Percentiles rank a stretch among this genome's conserved stretches.
Evolutionary conservation across 2,888 invertebrate genomes (phyloP).

Genomic region (Synergus gifuensis): DNA sequence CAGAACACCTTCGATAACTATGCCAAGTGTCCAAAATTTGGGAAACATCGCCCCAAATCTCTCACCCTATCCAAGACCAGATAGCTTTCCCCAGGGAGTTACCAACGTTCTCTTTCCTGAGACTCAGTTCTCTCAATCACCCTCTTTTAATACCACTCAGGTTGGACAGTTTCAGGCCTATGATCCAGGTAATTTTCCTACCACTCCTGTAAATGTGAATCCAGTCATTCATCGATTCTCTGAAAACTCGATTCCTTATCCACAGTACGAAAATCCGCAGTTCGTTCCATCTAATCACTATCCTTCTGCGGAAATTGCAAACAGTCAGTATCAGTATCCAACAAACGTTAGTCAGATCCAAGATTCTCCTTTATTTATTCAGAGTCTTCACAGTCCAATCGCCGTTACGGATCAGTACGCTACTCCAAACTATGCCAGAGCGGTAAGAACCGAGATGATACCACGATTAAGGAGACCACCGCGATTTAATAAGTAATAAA

Average conservation of each 20-base stretch:
- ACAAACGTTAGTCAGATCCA: slow-evolving; percentile 66
- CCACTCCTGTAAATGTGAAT: slow-evolving; percentile 67
- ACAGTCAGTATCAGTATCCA: slow-evolving; percentile 65
- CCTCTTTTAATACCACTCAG: slow-evolving; percentile 63
- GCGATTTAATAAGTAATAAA: slow-evolving; percentile 67
- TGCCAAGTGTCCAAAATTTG: slow-evolving; percentile 62
- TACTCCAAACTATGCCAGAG: slow-evolving; percentile 67
- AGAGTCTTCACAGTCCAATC: slow-evolving; percentile 68
- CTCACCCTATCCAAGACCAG: slow-evolving; percentile 66
- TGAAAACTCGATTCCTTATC: slow-evolving; percentile 67
- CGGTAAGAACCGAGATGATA: slow-evolving; percentile 67
- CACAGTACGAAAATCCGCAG: slow-evolving; percentile 67
- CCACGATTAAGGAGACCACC: slow-evolving; percentile 67
- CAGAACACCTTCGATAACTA: slow-evolving; percentile 61
- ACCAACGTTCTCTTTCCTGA: slow-evolving; percentile 67
- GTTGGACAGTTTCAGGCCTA: slow-evolving; percentile 68
- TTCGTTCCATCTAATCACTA: slow-evolving; percentile 71
- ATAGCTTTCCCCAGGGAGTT: slow-evolving; percentile 65
- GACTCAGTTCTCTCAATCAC: slow-evolving; percentile 68
- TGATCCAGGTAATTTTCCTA: slow-evolving; percentile 65
- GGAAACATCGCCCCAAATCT: slow-evolving; percentile 63
- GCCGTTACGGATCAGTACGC: slow-evolving; percentile 69
- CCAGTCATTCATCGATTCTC: slow-evolving; percentile 68
- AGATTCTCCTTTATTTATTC: slow-evolving; percentile 69
- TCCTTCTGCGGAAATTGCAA: slow-evolving; percentile 62